Conservation (phyloP, 2,888 invertebrate species). For the Proisotoma minuta region DNA sequence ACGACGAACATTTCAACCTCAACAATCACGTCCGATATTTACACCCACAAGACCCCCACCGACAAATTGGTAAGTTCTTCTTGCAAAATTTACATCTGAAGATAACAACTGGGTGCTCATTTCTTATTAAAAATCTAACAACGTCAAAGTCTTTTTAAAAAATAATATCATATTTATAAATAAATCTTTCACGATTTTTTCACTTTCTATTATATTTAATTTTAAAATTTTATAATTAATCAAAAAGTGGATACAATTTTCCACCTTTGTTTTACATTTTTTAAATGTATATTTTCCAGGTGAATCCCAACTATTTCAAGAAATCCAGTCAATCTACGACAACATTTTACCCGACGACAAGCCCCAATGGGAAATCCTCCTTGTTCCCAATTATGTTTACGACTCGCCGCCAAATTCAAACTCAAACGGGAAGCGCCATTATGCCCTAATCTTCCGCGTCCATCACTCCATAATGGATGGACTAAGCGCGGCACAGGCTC, state of each 20-base stretch:
- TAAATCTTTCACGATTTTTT: no score
- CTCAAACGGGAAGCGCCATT: slow-evolving; percentile 9
- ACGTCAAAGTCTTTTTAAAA: no score
- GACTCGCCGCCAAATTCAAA: neutral
- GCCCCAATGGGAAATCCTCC: slow-evolving; percentile 36
- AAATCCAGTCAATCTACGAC: slow-evolving; percentile 26
- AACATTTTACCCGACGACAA: slow-evolving; percentile 27
- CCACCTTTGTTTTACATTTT: no score
- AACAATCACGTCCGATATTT: slow-evolving; percentile 21
- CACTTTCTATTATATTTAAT: no score
- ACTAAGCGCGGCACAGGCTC: slow-evolving; percentile 25
- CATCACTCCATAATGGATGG: slow-evolving; percentile 38
- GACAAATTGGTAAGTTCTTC: neutral
- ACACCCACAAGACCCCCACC: slow-evolving; percentile 7
- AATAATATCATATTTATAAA: no score
- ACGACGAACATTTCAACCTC: slow-evolving; percentile 17
- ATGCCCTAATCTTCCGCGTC: slow-evolving; percentile 32
- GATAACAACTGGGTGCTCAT: no score
- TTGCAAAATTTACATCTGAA: neutral
- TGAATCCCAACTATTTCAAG: slow-evolving; percentile 29
- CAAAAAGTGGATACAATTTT: no score
- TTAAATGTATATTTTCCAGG: no score
- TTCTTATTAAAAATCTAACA: no score
- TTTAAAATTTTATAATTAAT: no score
- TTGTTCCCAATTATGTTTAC: slow-evolving; percentile 31